A percentile compares a stretch with the other conserved stretches of the same genome.
Evolutionary conservation across 23 tunicate genomes (phyloP).

Genomic region (Halocynthia aurantium): DNA sequence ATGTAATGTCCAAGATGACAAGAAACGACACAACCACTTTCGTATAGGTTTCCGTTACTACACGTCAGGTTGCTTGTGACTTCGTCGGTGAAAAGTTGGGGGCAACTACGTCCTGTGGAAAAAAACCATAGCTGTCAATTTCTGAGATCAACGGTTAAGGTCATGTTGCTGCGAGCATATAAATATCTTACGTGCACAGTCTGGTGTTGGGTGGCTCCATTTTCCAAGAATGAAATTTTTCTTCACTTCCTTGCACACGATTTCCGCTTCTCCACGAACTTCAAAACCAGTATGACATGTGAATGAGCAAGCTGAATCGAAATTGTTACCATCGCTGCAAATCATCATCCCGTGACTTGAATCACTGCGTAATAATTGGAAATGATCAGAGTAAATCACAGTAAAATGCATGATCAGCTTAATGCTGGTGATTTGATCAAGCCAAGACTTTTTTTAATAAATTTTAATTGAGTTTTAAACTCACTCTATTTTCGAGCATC

Average conservation of each 20-base stretch:
- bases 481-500: conserved; percentile 3
- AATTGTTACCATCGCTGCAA: not conserved
- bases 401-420: not conserved
- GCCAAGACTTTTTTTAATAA: not conserved
- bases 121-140: too few species aligned
- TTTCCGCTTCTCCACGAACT: not conserved
- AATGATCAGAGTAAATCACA: not conserved
- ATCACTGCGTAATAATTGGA: not conserved
- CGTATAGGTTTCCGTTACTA: not conserved
- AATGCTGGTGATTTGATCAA: not conserved
- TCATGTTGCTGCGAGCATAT: too few species aligned
- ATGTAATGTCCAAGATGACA: conserved; percentile 11
- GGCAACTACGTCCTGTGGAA: conserved; percentile 8
- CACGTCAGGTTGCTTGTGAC: conserved; percentile 8
- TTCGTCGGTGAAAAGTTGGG: not conserved
- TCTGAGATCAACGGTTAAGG: too few species aligned
- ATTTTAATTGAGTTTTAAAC: conserved; percentile 1
- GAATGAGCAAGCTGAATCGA: conserved; percentile 14
- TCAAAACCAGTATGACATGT: conserved; percentile 3
- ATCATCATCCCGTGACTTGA: conserved; percentile 2
- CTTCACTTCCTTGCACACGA: not conserved
- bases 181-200: not conserved
- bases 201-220: conserved; percentile 12
- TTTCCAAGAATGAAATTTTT: conserved; percentile 13
- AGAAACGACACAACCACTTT: conserved; percentile 7